These are phyloP conservation scores for Pristionchus entomophagus DNA, from an alignment of 2,888 invertebrate species.

Conservation along the genomic window DNA sequence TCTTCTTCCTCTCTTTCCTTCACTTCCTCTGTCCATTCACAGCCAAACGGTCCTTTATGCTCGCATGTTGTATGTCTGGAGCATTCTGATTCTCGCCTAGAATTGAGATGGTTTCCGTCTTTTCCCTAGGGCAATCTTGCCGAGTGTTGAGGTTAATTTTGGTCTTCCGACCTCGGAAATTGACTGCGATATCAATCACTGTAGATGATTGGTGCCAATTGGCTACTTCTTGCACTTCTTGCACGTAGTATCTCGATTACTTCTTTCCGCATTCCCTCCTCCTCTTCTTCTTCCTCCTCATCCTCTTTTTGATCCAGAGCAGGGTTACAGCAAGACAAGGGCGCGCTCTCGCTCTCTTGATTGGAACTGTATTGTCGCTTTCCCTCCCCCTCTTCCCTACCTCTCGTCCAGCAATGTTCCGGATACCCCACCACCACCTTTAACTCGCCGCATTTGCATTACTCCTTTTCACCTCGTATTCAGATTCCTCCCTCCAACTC, in stretches of 20 bases:
- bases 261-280: background rate
- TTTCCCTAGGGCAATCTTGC: background rate
- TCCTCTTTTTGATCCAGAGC: conserved; percentile 17
- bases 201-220: background rate
- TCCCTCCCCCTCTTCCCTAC: background rate
- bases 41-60: background rate
- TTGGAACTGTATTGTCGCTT: background rate
- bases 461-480: background rate
- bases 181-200: background rate
- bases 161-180: background rate
- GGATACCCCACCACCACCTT: background rate
- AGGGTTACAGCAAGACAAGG: conserved; percentile 8
- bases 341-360: background rate
- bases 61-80: background rate
- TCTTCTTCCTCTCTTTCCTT: no score
- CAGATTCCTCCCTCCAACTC: no score
- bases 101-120: no score
- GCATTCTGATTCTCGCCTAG: no score
- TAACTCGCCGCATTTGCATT: background rate
- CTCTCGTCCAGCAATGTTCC: background rate
- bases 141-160: background rate
- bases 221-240: background rate
- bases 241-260: background rate
- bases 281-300: background rate
- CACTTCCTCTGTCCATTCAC: no score